These are phyloP conservation scores for Eucriotettix oculatus DNA, from an alignment of 2,888 invertebrate genomes.

Conservation along the genomic window DNA sequence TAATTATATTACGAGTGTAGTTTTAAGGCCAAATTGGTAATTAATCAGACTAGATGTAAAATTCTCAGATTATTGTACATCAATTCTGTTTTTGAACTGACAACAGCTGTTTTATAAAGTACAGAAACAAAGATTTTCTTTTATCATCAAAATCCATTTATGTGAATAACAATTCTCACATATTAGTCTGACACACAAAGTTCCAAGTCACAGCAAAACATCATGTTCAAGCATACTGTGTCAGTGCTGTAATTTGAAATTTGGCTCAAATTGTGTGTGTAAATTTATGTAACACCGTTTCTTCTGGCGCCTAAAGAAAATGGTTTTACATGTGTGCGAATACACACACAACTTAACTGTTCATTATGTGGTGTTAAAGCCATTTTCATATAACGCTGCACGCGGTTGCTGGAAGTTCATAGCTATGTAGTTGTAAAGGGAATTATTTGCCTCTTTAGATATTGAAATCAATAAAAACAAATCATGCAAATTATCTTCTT, in stretches of 20 bases:
- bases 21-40: too few species aligned
- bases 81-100: background rate
- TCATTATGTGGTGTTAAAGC: background rate
- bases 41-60: too few species aligned
- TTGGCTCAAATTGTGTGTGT: background rate
- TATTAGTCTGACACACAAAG: background rate
- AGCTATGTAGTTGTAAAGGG: background rate
- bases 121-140: background rate
- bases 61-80: background rate
- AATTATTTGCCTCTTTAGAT: constrained; percentile 7
- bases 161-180: background rate
- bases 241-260: background rate
- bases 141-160: background rate
- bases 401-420: background rate
- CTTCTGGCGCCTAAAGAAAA: background rate
- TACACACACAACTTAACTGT: background rate
- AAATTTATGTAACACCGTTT: background rate
- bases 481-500: background rate
- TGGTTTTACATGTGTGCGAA: background rate
- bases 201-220: constrained; percentile 8
- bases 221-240: constrained; percentile 5
- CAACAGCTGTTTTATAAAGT: too few species aligned
- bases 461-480: constrained; percentile 8
- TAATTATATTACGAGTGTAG: too few species aligned
- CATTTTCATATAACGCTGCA: background rate